Percentiles rank a stretch among this genome's conserved stretches.
phyloP scores from a whole-genome alignment of 2,888 invertebrate genomes.

The Caenorhabditis sp. region DNA sequence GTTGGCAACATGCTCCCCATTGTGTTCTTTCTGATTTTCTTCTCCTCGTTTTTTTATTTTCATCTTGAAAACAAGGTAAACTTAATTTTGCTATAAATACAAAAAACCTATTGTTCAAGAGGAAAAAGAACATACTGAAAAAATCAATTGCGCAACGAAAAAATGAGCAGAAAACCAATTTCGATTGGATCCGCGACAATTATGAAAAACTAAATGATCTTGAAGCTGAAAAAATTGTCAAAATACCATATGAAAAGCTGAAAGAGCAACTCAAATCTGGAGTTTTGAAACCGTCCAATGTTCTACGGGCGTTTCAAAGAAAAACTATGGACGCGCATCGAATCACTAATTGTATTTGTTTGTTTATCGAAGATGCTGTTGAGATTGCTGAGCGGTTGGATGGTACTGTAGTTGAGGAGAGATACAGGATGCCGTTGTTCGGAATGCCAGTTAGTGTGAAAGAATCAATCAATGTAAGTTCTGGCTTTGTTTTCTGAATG shows the following conservation, averaged over 20 bases:
- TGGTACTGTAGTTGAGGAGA: not conserved
- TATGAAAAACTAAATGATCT: not conserved
- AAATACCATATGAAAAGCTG: not conserved
- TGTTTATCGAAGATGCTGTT: slow-evolving; percentile 36
- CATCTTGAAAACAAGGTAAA: not conserved
- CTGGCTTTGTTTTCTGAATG: not conserved
- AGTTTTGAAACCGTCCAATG: slow-evolving; percentile 17
- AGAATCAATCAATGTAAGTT: slow-evolving; percentile 33
- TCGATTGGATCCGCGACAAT: not conserved
- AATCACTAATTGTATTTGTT: slow-evolving; percentile 60
- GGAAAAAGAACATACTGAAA: not conserved
- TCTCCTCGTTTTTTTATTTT: not conserved
- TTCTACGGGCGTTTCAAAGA: slow-evolving; percentile 57
- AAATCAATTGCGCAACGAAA: not conserved
- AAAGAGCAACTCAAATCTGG: not conserved
- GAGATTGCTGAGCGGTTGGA: slow-evolving; percentile 21
- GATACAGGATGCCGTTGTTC: slow-evolving; percentile 47
- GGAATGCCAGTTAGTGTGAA: slow-evolving; percentile 68
- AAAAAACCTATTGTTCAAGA: not conserved
- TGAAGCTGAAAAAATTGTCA: not conserved
- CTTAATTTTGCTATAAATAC: not conserved
- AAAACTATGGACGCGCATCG: slow-evolving; percentile 56
- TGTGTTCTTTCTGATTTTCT: too few relatives aligned
- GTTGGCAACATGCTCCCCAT: too few relatives aligned
- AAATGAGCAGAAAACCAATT: not conserved